These are phyloP conservation scores for Acanthopagrus latus DNA, from an alignment of 2,797 vertebrate genomes.

Conservation along the genomic window DNA sequence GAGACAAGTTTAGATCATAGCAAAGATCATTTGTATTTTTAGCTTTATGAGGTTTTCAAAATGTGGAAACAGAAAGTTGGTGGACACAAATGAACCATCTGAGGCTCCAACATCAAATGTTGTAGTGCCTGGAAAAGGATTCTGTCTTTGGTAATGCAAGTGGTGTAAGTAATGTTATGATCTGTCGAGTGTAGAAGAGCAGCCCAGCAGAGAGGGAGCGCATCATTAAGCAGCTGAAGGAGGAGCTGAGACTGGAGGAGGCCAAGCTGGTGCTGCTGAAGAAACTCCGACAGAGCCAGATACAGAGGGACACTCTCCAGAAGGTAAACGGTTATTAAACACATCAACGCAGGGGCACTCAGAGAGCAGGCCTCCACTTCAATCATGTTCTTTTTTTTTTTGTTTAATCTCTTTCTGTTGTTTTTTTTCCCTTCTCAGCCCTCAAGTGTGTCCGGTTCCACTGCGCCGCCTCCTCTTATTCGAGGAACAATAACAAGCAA, in stretches of 20 bases:
- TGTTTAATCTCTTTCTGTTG: constrained; percentile 3
- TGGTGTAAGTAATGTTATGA: constrained; percentile 48
- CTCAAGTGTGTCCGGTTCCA: constrained; percentile 84
- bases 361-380: not conserved
- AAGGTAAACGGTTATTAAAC: constrained; percentile 85
- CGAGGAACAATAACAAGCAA: constrained; percentile 88
- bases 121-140: not conserved
- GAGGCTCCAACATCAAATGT: not conserved
- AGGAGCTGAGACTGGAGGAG: constrained; percentile 95
- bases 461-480: constrained; percentile 91
- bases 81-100: no score
- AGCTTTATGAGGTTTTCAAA: no score
- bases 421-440: constrained; percentile 75
- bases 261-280: constrained; percentile 96
- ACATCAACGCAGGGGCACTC: not conserved
- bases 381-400: not conserved
- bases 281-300: constrained; percentile 95
- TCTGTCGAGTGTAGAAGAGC: constrained; percentile 78
- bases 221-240: constrained; percentile 94
- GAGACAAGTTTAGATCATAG: no score
- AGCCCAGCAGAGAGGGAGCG: constrained; percentile 83
- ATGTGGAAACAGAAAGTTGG: not conserved
- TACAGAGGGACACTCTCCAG: constrained; percentile 90
- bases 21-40: no score
- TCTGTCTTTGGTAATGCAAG: constrained; percentile 15